Evolutionary conservation across 1,140 invertebrate species (phyloP).

Genomic region (Leptinotarsa defecta): DNA sequence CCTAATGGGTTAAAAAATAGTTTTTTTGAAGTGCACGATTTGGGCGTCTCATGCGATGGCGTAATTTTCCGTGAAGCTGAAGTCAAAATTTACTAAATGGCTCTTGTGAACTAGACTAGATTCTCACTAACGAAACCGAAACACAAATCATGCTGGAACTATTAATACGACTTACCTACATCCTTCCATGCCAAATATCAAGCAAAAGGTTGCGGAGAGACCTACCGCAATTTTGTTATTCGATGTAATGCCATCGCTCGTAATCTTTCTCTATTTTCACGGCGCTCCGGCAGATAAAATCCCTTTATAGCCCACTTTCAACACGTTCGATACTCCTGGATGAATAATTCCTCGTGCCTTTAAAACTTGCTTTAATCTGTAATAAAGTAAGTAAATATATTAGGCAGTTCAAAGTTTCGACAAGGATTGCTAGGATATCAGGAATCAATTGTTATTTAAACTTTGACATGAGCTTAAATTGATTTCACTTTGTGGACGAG

Average conservation of each 20-base stretch:
- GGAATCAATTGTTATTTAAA: no score
- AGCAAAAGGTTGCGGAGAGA: conserved; percentile 16
- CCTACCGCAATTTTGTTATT: conserved; percentile 8
- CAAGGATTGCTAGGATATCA: no score
- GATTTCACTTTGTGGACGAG: no score
- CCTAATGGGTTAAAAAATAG: rapidly evolving
- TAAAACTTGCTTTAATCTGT: conserved; percentile 10
- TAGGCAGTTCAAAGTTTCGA: neutral
- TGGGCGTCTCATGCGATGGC: no score
- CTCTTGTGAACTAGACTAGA: neutral
- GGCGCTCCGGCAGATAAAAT: neutral
- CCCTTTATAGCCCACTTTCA: conserved; percentile 19
- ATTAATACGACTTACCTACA: conserved; percentile 16
- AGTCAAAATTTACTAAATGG: no score
- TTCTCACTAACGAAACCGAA: conserved; percentile 4
- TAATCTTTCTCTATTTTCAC: conserved; percentile 6
- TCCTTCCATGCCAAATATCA: conserved; percentile 17
- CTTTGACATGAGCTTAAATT: no score
- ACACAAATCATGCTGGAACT: conserved; percentile 1
- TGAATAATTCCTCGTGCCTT: conserved; percentile 9
- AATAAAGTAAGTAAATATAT: conserved; percentile 17
- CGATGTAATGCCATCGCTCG: conserved; percentile 12
- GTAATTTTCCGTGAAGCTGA: no score
- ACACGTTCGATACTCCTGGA: conserved; percentile 10
- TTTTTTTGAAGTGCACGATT: no score